A percentile compares a stretch with the other conserved stretches of the same genome.
Conservation (phyloP, 1,140 invertebrate species). For the Polyergus mexicanus region DNA sequence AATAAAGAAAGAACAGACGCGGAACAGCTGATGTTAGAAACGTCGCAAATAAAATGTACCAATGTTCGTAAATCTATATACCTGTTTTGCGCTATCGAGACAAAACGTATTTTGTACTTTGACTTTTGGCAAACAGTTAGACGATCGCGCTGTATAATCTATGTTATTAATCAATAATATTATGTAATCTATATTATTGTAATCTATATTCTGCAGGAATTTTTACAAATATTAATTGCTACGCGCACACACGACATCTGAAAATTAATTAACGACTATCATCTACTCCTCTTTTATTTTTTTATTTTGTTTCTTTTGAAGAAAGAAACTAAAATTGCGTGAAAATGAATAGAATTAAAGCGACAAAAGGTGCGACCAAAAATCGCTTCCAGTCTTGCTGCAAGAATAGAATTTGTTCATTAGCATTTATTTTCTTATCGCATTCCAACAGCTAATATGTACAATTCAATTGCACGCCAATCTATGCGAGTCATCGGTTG, state of each 20-base stretch:
- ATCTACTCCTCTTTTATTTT: not conserved
- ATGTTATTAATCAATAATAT: too few relatives aligned
- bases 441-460: not conserved
- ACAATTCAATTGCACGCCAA: not conserved
- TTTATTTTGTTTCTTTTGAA: not conserved
- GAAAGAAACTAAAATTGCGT: not conserved
- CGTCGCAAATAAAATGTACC: not conserved
- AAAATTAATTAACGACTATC: not conserved
- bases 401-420: not conserved
- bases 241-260: not conserved
- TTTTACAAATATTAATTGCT: not conserved
- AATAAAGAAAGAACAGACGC: not conserved
- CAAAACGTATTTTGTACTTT: constrained; percentile 23
- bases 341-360: not conserved
- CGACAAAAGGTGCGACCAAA: not conserved
- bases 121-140: not conserved
- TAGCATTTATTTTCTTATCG: not conserved
- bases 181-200: too few relatives aligned
- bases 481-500: not conserved
- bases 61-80: not conserved
- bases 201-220: not conserved
- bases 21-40: not conserved
- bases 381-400: not conserved
- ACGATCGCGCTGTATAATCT: not conserved
- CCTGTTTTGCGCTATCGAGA: not conserved